phyloP scores from a whole-genome alignment of 2,888 invertebrate species.

The Lepidochrysops patricia region DNA sequence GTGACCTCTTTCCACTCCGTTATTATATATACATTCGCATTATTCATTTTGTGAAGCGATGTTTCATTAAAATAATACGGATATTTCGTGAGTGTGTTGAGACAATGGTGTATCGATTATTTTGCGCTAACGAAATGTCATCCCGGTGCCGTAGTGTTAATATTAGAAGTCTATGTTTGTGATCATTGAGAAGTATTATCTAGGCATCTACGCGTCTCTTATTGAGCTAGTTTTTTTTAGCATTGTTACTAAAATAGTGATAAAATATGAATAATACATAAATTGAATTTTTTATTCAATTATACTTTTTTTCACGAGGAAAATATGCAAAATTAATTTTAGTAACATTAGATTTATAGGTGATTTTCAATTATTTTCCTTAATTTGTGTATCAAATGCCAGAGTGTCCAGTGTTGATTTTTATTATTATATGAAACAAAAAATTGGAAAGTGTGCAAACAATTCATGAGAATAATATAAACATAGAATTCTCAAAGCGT shows the following conservation, averaged over 20 bases:
- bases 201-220: constrained; percentile 72
- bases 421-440: not conserved
- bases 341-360: not conserved
- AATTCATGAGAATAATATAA: not conserved
- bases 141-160: constrained; percentile 70
- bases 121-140: constrained; percentile 73
- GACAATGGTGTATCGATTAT: constrained; percentile 75
- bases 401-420: not conserved
- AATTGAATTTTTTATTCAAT: not conserved
- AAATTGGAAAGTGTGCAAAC: not conserved
- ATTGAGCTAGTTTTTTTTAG: constrained; percentile 66
- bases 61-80: constrained; percentile 10
- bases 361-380: not conserved
- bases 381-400: not conserved
- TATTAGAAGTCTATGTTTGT: constrained; percentile 72
- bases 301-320: constrained; percentile 18
- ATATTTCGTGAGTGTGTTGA: constrained; percentile 64
- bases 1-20: constrained; percentile 17
- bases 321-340: constrained; percentile 2
- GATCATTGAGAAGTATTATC: constrained; percentile 66
- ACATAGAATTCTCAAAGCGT: not conserved
- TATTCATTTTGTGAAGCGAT: constrained; percentile 20
- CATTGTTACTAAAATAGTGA: constrained; percentile 65
- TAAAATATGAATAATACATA: constrained; percentile 18
- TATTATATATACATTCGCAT: constrained; percentile 8